Percentiles rank a stretch among this genome's conserved stretches.
These are phyloP conservation scores for Halichoeres trimaculatus DNA, from an alignment of 2,113 vertebrate genomes.

Conservation along the genomic window DNA sequence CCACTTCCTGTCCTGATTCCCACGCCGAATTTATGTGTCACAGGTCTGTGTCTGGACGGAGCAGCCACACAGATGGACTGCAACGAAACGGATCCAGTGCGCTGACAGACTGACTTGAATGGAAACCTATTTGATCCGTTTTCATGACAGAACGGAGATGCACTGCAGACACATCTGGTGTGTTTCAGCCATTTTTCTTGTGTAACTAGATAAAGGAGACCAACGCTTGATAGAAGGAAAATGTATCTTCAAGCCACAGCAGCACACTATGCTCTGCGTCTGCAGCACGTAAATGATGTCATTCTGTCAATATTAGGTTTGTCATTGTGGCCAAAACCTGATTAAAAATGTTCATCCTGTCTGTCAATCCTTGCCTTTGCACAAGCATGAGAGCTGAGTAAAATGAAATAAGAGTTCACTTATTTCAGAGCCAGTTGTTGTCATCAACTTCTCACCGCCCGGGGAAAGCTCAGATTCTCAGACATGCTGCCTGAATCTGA, in stretches of 20 bases:
- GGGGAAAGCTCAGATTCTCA: slow-evolving; percentile 14
- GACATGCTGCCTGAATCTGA: slow-evolving; percentile 21
- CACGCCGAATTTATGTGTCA: no score
- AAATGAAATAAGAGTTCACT: slow-evolving; percentile 12
- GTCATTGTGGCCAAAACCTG: neutral
- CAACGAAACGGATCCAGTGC: no score
- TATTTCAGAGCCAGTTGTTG: slow-evolving; percentile 11
- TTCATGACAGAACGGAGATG: no score
- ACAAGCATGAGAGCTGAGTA: neutral
- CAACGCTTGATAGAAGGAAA: slow-evolving; percentile 44
- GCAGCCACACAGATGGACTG: no score
- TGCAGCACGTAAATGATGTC: slow-evolving; percentile 14
- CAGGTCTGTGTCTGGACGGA: no score
- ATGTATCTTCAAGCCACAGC: slow-evolving; percentile 25
- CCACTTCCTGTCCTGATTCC: no score
- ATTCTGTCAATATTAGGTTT: slow-evolving; percentile 12
- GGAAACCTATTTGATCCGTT: no score
- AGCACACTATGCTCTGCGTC: slow-evolving; percentile 11
- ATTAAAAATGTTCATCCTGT: neutral
- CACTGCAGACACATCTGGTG: no score
- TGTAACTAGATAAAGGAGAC: neutral
- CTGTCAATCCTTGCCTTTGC: neutral
- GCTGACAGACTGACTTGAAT: no score
- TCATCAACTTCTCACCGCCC: slow-evolving; percentile 11
- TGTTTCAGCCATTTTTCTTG: no score